Percentiles rank a stretch among this genome's conserved stretches.
phyloP scores from a whole-genome alignment of 2,797 vertebrate genomes.

The Protonibea diacanthus region DNA sequence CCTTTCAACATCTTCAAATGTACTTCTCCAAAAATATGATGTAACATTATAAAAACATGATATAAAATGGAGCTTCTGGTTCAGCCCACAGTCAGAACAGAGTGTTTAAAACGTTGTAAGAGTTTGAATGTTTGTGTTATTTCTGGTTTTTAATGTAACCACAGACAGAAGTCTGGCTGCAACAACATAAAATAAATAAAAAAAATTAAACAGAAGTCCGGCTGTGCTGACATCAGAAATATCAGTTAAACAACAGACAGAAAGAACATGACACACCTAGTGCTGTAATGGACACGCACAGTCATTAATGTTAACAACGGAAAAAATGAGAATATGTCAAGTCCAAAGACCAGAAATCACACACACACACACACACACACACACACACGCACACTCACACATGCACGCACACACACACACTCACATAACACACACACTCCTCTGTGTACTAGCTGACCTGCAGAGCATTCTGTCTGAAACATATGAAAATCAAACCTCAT shows the following conservation, averaged over 20 bases:
- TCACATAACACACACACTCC: constrained; percentile 32
- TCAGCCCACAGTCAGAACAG: constrained; percentile 6
- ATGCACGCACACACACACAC: constrained; percentile 34
- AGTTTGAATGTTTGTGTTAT: not conserved
- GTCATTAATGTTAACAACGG: constrained; percentile 42
- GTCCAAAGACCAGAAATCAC: constrained; percentile 18
- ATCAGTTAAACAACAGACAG: constrained; percentile 11
- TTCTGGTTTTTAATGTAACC: constrained; percentile 8
- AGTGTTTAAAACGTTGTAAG: constrained; percentile 1
- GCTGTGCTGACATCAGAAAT: constrained; percentile 9
- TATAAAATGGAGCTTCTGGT: not conserved
- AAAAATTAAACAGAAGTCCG: not conserved
- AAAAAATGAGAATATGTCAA: constrained; percentile 31
- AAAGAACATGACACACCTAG: constrained; percentile 23
- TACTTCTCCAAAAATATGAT: not conserved
- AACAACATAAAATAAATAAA: not conserved
- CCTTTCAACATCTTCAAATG: not conserved
- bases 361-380: constrained; percentile 26
- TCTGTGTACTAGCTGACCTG: constrained; percentile 64
- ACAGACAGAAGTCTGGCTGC: constrained; percentile 12
- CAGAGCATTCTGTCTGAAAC: constrained; percentile 82
- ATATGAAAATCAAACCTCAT: constrained; percentile 87
- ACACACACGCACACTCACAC: constrained; percentile 23
- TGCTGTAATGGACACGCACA: constrained; percentile 25
- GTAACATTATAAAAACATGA: not conserved